Evolutionary conservation across 2,113 vertebrate species (phyloP), one percentile per base, ranked within the genome.

Genomic region (Burhinus oedicnemus): DNA sequence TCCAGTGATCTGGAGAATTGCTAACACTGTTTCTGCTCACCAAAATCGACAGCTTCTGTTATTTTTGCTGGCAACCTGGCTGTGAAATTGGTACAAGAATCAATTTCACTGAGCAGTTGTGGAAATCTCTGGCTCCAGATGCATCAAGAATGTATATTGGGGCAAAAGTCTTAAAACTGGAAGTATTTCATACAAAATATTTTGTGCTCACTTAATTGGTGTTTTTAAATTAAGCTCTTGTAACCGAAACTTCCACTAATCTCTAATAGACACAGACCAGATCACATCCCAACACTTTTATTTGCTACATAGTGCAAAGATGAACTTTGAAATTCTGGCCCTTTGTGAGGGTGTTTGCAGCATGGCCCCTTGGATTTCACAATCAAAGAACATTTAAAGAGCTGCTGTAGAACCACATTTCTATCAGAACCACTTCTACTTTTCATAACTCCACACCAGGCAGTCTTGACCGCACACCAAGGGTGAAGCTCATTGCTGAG

Each of bases 391-490:
- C 8, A 36, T 13, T 66, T 47, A 29, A 80, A 61, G 71, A 79
- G 13, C 60, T 90, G 27, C 40, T 38, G 20, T 25, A 60, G 78
- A 78, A 68, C 26, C 30, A 76, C 2, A 0, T 66, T 82, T 85
- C 58, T 65, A 20, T 74, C 51, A 77, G 83, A 86, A 52, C 32
- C 16, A 12, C 36, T 81, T 90, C 22, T 51, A 51, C 49, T 94
- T 82, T 71, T 64, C 51, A 57, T 71, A 78, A 91, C 32, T 64
- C 57, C 57, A 45, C 44, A 40, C n/a, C 49, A 89, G 49, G 54
- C 65, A 80, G 83, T 70, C 66, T 62, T 95, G 87, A 95, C 89
- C 91, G 83, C 93, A 93, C 97, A 94, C 83, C 78, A 58, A 87
- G 81, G 74, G 85, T 87, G 62, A 87, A 89, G 69, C 65, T 76